A percentile compares a stretch with the other conserved stretches of the same genome.
Evolutionary conservation across 2,113 vertebrate genomes (phyloP).

Genomic region (Phaethon lepturus): DNA sequence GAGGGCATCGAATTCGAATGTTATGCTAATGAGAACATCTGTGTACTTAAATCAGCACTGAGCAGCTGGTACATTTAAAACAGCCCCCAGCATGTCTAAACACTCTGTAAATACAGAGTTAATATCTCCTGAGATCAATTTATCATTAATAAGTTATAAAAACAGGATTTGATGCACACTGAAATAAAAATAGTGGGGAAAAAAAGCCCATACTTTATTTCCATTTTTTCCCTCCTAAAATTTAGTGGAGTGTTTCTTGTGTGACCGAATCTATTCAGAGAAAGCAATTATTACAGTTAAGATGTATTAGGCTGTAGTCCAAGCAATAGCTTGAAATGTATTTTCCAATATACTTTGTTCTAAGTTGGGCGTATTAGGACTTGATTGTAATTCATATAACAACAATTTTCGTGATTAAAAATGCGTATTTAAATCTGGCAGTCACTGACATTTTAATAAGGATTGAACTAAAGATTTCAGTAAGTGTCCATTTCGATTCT

Average conservation of each 20-base stretch:
- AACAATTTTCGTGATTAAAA: background rate
- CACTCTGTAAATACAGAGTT: slow-evolving; percentile 68
- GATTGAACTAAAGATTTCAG: background rate
- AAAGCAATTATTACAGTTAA: slow-evolving; percentile 10
- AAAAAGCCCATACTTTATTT: background rate
- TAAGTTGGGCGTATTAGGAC: background rate
- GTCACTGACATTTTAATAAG: background rate
- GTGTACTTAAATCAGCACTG: slow-evolving; percentile 40
- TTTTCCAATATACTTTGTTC: background rate
- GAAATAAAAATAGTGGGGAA: background rate
- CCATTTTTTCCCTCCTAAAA: background rate
- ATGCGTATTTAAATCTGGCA: background rate
- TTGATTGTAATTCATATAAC: background rate
- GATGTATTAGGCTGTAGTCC: background rate
- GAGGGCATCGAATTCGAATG: slow-evolving; percentile 21
- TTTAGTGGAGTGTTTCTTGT: background rate
- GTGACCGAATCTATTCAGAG: background rate
- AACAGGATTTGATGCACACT: background rate
- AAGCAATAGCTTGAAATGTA: background rate
- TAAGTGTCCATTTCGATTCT: background rate
- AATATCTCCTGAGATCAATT: slow-evolving; percentile 64
- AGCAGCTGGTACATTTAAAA: slow-evolving; percentile 64
- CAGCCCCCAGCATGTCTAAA: slow-evolving; percentile 54
- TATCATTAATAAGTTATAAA: slow-evolving; percentile 66
- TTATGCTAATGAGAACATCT: slow-evolving; percentile 67